Evolutionary conservation across 2,113 vertebrate species (phyloP).

Genomic region (Gymnocephalus cernua): DNA sequence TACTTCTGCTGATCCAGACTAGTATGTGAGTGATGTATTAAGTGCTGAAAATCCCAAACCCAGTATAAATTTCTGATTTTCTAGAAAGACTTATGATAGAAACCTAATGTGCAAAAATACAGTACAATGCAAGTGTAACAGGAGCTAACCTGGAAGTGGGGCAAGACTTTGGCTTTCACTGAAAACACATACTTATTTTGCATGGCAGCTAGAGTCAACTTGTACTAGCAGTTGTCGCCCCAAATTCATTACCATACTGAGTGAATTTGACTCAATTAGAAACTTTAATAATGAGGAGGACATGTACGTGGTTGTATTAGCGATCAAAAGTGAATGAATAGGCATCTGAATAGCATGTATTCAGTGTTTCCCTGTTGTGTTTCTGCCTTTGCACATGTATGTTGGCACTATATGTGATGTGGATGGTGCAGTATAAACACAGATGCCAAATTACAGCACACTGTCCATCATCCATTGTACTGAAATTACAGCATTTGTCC

Average conservation of each 20-base stretch:
- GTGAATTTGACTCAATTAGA: constrained; percentile 19
- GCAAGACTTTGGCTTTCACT: not conserved
- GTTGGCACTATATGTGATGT: constrained; percentile 39
- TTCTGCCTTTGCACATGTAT: constrained; percentile 42
- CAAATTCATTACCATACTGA: not conserved
- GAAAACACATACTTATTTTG: constrained; percentile 14
- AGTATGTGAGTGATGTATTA: not conserved
- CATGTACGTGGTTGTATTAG: constrained; percentile 24
- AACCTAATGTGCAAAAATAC: not conserved
- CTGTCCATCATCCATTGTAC: constrained; percentile 54
- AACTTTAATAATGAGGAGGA: constrained; percentile 12
- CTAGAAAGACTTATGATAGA: constrained; percentile 14
- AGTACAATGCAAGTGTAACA: not conserved
- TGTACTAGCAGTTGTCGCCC: not conserved
- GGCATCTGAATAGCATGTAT: constrained; percentile 26
- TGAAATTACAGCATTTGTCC: constrained; percentile 37
- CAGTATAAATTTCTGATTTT: not conserved
- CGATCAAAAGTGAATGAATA: not conserved
- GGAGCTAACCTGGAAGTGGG: not conserved
- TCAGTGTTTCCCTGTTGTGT: constrained; percentile 19
- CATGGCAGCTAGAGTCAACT: constrained; percentile 3
- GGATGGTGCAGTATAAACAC: constrained; percentile 41
- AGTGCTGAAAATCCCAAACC: constrained; percentile 8
- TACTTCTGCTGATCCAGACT: too few relatives aligned
- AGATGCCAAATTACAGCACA: constrained; percentile 55